Base-by-base conservation (phyloP, 2,113 vertebrate genomes). In the Grammomys surdaster region DNA sequence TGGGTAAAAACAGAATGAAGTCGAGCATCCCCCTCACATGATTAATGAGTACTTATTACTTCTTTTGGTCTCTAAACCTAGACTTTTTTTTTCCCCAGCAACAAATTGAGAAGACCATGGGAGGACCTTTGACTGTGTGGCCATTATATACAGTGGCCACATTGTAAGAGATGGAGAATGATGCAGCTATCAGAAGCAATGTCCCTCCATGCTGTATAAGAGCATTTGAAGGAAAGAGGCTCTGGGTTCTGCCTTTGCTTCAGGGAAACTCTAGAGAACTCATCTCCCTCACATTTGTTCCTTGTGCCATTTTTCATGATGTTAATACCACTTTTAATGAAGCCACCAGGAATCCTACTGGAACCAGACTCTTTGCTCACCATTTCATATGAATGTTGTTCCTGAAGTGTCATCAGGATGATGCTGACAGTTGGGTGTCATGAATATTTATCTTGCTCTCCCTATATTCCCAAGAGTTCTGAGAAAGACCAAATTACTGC, bases 391-490 rank as follows among this genome's bases (percentile, higher is more conserved):
- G 16, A 40, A 11, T 60, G 20, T 91, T 75, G 36, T 72, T 88
- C 75, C 72, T 60, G 65, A n/a, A 75, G 33, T 51, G 36, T 76
- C 40, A 60, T 96, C 70, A 12, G 94, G 72, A 95, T 92, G 75
- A 43, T 43, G 24, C 69, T 92, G 89, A 88, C 86, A 93, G 58
- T 94, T 93, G 81, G 43, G 84, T 26, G 24, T 12, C 36, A 90
- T 60, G 40, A 93, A 84, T 91, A 94, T 97, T 89, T 97, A 48
- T 91, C 78, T 67, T 87, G 36, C 10, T 58, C 82, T 90, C 92
- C 81, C 90, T 67, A 72, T 85, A 85, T 67, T 90, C 75, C 89
- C 76, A 89, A 70, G 75, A 80, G 85, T 76, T 67, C 70, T 40
- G 46, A 93, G 90, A 51, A 81, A 85, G 58, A 54, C 14, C 36